These are phyloP conservation scores for Zaprionus ornatus DNA, from an alignment of 1,140 invertebrate genomes.

Conservation along the genomic window DNA sequence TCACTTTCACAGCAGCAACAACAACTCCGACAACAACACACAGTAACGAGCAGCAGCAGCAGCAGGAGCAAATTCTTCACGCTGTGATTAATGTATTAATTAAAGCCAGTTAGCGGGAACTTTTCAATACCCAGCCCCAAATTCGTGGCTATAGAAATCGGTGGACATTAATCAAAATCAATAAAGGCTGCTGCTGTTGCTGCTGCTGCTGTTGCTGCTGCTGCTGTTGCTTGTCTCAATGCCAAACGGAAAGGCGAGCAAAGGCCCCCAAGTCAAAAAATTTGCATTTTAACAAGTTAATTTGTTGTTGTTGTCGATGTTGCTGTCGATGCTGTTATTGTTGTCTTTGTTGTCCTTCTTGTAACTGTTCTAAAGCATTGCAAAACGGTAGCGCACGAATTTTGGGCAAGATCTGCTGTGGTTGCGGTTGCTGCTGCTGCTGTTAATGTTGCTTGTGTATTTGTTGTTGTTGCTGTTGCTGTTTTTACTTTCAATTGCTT, in stretches of 20 bases:
- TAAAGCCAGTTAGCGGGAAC: conserved; percentile 57
- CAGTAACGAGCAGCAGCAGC: conserved; percentile 55
- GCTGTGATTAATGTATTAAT: conserved; percentile 74
- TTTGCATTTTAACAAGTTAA: conserved; percentile 82
- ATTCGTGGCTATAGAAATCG: conserved; percentile 60
- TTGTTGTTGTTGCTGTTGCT: conserved; percentile 29
- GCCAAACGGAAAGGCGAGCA: conserved; percentile 60
- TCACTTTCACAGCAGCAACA: conserved; percentile 39
- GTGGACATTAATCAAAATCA: conserved; percentile 78
- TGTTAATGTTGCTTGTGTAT: conserved; percentile 22
- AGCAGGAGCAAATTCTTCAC: conserved; percentile 25
- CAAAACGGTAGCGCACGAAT: conserved; percentile 77
- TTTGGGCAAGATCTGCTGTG: conserved; percentile 49
- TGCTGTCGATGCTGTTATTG: conserved; percentile 35
- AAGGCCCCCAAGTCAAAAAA: conserved; percentile 63
- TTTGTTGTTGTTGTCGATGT: conserved; percentile 45
- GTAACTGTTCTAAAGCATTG: conserved; percentile 57
- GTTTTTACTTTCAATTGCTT: conserved; percentile 69
- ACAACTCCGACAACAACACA: background rate
- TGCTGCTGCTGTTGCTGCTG: background rate
- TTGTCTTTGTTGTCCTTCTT: conserved; percentile 43
- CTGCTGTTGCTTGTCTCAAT: conserved; percentile 56
- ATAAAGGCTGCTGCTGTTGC: conserved; percentile 52
- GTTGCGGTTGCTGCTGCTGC: conserved; percentile 24
- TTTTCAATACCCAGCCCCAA: conserved; percentile 62